These are phyloP conservation scores for Ridgeia piscesae DNA, from an alignment of 1,140 invertebrate species.

Conservation along the genomic window DNA sequence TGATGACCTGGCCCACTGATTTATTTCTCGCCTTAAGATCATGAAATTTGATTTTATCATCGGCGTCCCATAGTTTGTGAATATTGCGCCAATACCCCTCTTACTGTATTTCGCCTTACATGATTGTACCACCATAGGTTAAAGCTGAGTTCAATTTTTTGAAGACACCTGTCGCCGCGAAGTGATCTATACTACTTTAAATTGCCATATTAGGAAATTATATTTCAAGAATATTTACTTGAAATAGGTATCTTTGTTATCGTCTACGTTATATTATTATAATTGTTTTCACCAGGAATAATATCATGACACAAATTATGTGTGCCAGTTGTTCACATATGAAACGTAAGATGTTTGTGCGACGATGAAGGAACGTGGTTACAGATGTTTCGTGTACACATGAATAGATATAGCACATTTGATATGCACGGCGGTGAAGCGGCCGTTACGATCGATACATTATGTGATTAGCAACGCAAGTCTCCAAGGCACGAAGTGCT, in stretches of 20 bases:
- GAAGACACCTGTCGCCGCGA: too few relatives aligned
- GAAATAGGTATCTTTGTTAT: too few relatives aligned
- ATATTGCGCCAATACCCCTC: too few relatives aligned
- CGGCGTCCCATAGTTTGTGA: too few relatives aligned
- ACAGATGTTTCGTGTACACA: background rate
- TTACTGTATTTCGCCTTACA: too few relatives aligned
- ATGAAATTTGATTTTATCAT: too few relatives aligned
- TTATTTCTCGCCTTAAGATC: too few relatives aligned
- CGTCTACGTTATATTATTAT: background rate
- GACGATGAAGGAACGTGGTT: background rate
- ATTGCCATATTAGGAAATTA: background rate
- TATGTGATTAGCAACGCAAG: background rate
- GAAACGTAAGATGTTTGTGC: background rate
- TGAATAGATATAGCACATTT: background rate
- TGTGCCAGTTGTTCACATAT: background rate
- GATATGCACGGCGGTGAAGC: background rate
- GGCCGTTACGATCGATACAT: background rate
- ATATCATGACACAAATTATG: background rate
- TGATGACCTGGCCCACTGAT: too few relatives aligned
- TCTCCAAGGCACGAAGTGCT: too few relatives aligned
- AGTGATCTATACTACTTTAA: background rate
- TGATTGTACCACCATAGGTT: too few relatives aligned
- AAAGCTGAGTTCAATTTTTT: too few relatives aligned
- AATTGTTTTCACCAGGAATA: background rate
- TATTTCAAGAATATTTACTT: background rate